Conservation (phyloP, 1,140 invertebrate species). For the Zophobas atratus region DNA sequence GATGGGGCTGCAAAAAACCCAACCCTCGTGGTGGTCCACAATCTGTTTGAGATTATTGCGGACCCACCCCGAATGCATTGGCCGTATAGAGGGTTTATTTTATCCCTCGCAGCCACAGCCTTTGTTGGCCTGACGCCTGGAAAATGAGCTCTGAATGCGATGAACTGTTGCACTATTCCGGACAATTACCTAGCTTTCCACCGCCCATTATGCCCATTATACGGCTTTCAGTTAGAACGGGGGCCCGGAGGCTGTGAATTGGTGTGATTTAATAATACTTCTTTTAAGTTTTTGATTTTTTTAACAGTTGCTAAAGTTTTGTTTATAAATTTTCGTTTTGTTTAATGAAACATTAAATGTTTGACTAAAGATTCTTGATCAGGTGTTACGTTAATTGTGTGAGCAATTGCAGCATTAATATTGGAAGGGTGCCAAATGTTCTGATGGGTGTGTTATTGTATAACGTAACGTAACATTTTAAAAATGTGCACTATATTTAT, state of each 20-base stretch:
- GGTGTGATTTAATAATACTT: no score
- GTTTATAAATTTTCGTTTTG: no score
- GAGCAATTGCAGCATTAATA: no score
- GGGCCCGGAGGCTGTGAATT: background rate
- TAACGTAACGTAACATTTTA: no score
- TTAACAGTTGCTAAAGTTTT: no score
- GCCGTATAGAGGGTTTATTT: slow-evolving; percentile 47
- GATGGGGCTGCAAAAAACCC: slow-evolving; percentile 10
- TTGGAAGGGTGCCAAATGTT: no score
- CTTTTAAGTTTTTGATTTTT: no score
- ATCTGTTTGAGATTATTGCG: slow-evolving; percentile 51
- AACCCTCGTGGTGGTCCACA: slow-evolving; percentile 40
- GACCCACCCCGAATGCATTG: slow-evolving; percentile 46
- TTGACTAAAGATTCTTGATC: no score
- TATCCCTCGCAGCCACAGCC: slow-evolving; percentile 50
- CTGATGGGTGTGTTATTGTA: no score
- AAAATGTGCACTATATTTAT: no score
- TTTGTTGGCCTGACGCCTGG: slow-evolving; percentile 52
- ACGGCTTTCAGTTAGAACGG: slow-evolving; percentile 27
- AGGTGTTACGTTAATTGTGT: no score
- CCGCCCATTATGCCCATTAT: slow-evolving; percentile 45
- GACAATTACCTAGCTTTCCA: slow-evolving; percentile 47
- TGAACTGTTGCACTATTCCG: slow-evolving; percentile 44
- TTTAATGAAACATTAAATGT: no score
- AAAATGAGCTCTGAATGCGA: slow-evolving; percentile 52